Evolutionary conservation across 2,113 vertebrate species (phyloP), one percentile per base, ranked within the genome.

Genomic region (Rhea pennata): DNA sequence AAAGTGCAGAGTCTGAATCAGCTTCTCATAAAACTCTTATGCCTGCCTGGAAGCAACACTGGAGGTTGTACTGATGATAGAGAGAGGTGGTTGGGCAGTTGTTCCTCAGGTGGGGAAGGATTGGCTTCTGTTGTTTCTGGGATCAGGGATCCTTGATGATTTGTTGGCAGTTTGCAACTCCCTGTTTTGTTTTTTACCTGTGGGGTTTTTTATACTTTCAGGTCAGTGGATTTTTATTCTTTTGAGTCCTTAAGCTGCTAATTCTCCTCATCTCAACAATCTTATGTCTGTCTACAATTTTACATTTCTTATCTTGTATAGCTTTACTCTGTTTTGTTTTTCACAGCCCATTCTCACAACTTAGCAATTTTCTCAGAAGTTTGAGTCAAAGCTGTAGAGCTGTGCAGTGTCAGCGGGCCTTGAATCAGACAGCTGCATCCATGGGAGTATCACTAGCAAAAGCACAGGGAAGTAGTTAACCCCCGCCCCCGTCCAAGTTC

Each of bases 321-420:
- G 21, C 9, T 65, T 46, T 88, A 4, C 22, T 58, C 8, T 5
- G 10, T 93, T 88, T 59, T 95, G 73, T 51, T 90, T 93, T 84
- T 86, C 67, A 73, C 44, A 80, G 58, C 50, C 83, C 33, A 36
- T 90, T 92, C 79, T 80, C 86, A 88, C 62, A 88, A 51, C 0
- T 80, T 80, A 44, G 50, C 44, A 61, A 76, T 90, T 94, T 94
- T 88, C 72, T 94, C 72, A 54, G 48, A 74, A 54, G 33, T 2
- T 29, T 82, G 33, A 86, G 64, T 80, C 75, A 88, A 93, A 69
- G 91, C 94, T 81, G 74, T 15, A 50, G 33, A 93, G 59, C 77
- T 87, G 73, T 75, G 77, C 54, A 73, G 6, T 71, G 59, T 93
- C 65, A 81, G 12, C 48, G 92, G 91, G 31, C 84, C 71, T 92